Base-by-base conservation (phyloP, 2,888 invertebrate species). In the Epinotia ramella region DNA sequence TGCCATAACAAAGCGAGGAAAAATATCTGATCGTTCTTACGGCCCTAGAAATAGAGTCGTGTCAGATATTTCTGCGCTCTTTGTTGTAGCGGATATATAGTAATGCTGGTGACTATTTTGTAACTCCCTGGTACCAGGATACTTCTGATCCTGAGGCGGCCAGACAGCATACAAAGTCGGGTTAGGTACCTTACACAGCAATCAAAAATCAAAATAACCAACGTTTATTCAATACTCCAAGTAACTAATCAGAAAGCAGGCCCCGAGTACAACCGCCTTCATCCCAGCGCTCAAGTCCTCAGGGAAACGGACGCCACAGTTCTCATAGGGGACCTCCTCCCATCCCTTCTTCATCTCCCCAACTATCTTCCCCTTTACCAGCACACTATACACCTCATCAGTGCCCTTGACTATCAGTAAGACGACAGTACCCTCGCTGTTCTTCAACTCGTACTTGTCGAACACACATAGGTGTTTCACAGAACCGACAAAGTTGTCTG, bases 211-310 rank as follows among this genome's bases (percentile, higher is more conserved):
- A 20, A 20, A 20, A 20, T 20, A 2, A 20, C 24, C 24, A 46
- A 2, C n/a, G 5, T 74, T 66, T 62, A 71, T 65, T 66, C 57
- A 67, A 67, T 13, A 73, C 84, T 86, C 62, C 53, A 84, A 79
- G 78, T 79, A 85, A 40, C 84, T 84, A n/a, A 49, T 87, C 40
- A 89, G 77, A 77, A 89, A 88, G 66, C 89, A 86, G 4, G 90
- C 89, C 16, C 89, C 89, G 0, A 90, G 77, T 20, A 90, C 66
- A 24, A 86, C 83, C 0, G 87, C 84, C 77, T 90, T 91, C n/a
- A 84, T 80, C 33, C 78, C 78, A 0, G 87, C 78, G 49, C 84
- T 81, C 79, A 87, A 81, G 11, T 85, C 84, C 0, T 78, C 74
- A 0, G 90, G 89, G 49, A 90, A 90, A 2, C 84, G 78, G 0